These are phyloP conservation scores for Acronicta psi DNA, from an alignment of 2,888 invertebrate species.

Conservation along the genomic window DNA sequence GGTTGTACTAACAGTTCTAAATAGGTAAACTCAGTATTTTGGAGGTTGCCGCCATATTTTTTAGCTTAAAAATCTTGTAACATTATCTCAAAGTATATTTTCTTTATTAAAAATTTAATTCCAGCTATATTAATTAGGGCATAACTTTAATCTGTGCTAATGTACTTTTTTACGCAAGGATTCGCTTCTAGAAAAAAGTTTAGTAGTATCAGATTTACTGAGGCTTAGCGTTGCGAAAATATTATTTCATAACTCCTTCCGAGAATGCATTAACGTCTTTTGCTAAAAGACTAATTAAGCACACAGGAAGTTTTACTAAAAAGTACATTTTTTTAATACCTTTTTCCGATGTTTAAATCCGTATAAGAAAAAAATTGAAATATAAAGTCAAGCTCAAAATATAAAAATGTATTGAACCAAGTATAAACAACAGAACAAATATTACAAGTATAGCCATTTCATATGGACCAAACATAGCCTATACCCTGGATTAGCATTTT, in stretches of 20 bases:
- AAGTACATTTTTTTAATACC: neutral
- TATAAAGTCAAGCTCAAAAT: neutral
- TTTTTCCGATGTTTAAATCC: neutral
- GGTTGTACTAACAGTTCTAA: no score
- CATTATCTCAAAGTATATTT: neutral
- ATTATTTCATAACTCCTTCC: slow-evolving; percentile 28
- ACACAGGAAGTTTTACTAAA: slow-evolving; percentile 19
- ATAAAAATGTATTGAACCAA: no score
- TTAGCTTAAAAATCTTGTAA: no score
- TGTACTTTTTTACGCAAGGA: slow-evolving; percentile 42
- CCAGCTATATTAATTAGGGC: slow-evolving; percentile 49
- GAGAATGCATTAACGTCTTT: slow-evolving; percentile 33
- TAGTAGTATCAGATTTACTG: slow-evolving; percentile 47
- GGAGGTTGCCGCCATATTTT: no score
- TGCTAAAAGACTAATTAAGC: slow-evolving; percentile 1
- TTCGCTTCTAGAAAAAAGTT: slow-evolving; percentile 41
- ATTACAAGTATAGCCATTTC: no score
- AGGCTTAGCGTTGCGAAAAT: slow-evolving; percentile 34
- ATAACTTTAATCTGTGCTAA: slow-evolving; percentile 46
- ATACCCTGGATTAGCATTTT: no score
- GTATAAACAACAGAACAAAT: no score
- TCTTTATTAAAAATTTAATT: slow-evolving; percentile 46
- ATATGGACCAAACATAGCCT: no score
- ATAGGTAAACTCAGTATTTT: no score
- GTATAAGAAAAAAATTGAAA: neutral